Evolutionary conservation across 2,797 vertebrate species (phyloP).

Genomic region (Cirrhinus mrigala): DNA sequence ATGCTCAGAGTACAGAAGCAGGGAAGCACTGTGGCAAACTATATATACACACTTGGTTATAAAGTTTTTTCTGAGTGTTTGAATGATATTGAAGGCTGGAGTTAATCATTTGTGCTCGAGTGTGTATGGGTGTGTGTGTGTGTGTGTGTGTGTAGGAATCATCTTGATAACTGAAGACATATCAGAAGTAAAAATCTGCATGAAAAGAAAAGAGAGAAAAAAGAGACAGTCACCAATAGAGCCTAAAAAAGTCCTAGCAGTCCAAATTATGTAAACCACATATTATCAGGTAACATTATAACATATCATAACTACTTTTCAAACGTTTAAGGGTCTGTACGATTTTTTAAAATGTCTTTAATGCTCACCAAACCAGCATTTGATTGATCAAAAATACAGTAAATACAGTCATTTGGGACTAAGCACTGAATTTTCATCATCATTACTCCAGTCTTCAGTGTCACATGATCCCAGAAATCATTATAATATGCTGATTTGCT

Average conservation of each 20-base stretch:
- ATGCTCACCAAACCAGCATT: background rate
- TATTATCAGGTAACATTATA: background rate
- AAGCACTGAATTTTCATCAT: background rate
- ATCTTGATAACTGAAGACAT: slow-evolving; percentile 53
- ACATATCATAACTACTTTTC: background rate
- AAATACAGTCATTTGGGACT: background rate
- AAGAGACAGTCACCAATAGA: slow-evolving; percentile 34
- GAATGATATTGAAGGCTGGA: background rate
- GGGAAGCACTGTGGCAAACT: background rate
- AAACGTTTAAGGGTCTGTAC: background rate
- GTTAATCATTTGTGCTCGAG: background rate
- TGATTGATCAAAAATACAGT: background rate
- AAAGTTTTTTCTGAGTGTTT: background rate
- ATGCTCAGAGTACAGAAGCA: slow-evolving; percentile 2
- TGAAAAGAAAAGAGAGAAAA: slow-evolving; percentile 52
- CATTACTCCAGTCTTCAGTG: background rate
- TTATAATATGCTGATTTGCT: background rate
- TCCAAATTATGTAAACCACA: background rate
- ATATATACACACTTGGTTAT: background rate
- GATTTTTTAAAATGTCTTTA: background rate
- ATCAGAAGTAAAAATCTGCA: slow-evolving; percentile 58
- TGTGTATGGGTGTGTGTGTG: background rate
- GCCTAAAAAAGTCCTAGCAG: background rate
- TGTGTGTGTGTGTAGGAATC: slow-evolving; percentile 20
- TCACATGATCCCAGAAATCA: background rate